A percentile compares a stretch with the other conserved stretches of the same genome.
These are phyloP conservation scores for Nephila pilipes DNA, from an alignment of 1,140 invertebrate genomes.

Conservation along the genomic window DNA sequence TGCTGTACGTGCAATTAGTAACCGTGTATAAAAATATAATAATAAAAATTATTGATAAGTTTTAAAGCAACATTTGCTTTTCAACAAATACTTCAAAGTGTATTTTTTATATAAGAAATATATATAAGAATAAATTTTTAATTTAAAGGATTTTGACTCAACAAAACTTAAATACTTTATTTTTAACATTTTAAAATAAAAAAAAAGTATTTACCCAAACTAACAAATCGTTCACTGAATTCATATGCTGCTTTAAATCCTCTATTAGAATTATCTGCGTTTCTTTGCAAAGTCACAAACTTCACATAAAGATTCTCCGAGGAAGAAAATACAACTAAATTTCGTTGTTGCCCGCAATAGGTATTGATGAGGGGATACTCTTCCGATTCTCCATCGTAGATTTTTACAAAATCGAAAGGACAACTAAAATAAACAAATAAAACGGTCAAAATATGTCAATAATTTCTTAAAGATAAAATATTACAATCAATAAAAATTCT, in stretches of 20 bases:
- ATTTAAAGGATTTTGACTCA: too few relatives aligned
- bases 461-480: too few relatives aligned
- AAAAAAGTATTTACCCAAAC: conserved; percentile 88
- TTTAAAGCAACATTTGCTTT: too few relatives aligned
- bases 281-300: conserved; percentile 93
- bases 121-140: too few relatives aligned
- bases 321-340: conserved; percentile 96
- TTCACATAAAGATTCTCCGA: conserved; percentile 92
- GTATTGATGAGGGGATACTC: conserved; percentile 94
- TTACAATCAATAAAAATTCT: too few relatives aligned
- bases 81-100: too few relatives aligned
- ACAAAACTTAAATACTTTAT: too few relatives aligned
- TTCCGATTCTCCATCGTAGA: conserved; percentile 95
- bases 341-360: conserved; percentile 98
- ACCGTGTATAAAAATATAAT: too few relatives aligned
- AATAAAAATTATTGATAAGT: too few relatives aligned
- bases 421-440: conserved; percentile 86
- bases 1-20: too few relatives aligned
- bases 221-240: conserved; percentile 97
- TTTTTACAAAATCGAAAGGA: conserved; percentile 98
- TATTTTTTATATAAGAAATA: too few relatives aligned
- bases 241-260: conserved; percentile 97
- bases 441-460: not conserved
- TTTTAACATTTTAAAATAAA: not conserved
- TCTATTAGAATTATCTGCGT: conserved; percentile 94